phyloP scores from a whole-genome alignment of 92 coral and sea anemone genomes.

The Porites cylindrica region DNA sequence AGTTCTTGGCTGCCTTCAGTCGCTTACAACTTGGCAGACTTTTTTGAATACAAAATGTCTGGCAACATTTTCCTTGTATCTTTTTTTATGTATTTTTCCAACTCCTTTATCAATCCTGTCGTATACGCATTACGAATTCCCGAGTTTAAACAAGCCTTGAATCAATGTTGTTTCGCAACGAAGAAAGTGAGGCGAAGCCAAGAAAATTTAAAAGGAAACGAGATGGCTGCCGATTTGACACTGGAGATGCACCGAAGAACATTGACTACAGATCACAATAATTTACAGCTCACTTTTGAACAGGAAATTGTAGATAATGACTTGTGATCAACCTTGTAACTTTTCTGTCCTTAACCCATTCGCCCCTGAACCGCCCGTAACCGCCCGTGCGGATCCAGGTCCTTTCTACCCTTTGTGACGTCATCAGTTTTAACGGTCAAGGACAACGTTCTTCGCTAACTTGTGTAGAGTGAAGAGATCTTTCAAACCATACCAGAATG shows the following conservation, averaged over 20 bases:
- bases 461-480: too few species aligned
- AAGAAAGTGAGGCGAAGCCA: neutral
- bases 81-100: neutral
- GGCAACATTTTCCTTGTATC: neutral
- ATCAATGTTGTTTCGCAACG: neutral
- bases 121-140: constrained; percentile 18
- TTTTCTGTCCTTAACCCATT: too few species aligned
- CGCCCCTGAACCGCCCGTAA: too few species aligned
- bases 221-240: neutral
- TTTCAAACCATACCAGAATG: too few species aligned
- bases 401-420: too few species aligned
- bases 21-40: neutral
- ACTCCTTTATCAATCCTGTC: constrained; percentile 6
- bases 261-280: neutral
- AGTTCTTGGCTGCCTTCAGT: neutral
- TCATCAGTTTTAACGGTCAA: too few species aligned
- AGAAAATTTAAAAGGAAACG: neutral
- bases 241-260: neutral
- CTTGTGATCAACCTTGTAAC: neutral
- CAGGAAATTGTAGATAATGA: neutral
- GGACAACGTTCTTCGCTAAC: too few species aligned
- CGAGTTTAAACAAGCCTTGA: constrained; percentile 6
- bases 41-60: neutral
- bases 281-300: neutral
- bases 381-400: too few species aligned